These are phyloP conservation scores for Rhinolophus sinicus DNA, from an alignment of 2,113 vertebrate species.

Conservation along the genomic window DNA sequence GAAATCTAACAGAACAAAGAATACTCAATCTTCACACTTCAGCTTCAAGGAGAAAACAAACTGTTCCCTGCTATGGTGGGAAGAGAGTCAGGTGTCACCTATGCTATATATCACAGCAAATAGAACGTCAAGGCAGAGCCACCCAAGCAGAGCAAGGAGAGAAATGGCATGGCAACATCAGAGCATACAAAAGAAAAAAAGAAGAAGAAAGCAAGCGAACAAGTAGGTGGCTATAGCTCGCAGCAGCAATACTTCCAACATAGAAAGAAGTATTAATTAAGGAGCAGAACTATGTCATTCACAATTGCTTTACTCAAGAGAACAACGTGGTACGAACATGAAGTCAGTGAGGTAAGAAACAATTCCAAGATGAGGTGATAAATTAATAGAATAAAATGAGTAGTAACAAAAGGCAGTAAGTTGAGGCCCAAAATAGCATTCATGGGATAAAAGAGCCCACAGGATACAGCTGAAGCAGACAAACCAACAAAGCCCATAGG, in stretches of 20 bases:
- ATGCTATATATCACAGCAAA: background rate
- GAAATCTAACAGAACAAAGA: constrained; percentile 28
- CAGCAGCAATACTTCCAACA: background rate
- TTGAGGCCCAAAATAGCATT: background rate
- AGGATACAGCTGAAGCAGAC: too few species aligned
- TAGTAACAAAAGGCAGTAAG: background rate
- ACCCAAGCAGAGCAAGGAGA: background rate
- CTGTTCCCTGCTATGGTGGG: background rate
- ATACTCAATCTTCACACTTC: constrained; percentile 27
- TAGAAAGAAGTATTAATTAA: background rate
- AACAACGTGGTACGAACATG: background rate
- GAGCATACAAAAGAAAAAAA: background rate
- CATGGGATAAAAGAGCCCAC: background rate
- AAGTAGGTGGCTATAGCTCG: accelerated
- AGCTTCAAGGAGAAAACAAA: constrained; percentile 4
- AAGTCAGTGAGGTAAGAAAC: background rate
- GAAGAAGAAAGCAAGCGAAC: background rate
- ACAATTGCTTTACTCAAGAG: background rate
- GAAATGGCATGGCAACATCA: background rate
- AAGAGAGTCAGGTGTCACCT: background rate
- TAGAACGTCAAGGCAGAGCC: background rate
- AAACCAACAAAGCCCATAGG: background rate
- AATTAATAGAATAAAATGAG: background rate
- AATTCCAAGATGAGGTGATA: background rate
- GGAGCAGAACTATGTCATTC: background rate